phyloP scores from a whole-genome alignment of 2,797 vertebrate species.

The Melanotaenia maccullochi region DNA sequence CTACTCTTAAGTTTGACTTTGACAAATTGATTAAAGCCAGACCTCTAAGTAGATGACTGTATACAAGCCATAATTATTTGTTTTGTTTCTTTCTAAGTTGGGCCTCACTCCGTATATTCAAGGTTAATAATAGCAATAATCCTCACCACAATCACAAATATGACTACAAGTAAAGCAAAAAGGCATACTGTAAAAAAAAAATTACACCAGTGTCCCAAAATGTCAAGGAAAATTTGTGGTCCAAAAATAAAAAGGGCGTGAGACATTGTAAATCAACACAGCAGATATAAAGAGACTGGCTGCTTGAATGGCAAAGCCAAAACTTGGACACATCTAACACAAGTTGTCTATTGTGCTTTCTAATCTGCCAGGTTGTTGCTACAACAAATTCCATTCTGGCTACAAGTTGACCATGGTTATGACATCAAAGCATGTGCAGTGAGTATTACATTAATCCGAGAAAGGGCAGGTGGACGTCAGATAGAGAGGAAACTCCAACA shows the following conservation, averaged over 20 bases:
- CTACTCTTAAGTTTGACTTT: neutral
- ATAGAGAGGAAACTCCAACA: constrained; percentile 70
- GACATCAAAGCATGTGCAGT: constrained; percentile 78
- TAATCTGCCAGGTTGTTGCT: constrained; percentile 62
- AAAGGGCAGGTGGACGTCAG: constrained; percentile 64
- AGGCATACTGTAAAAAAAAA: neutral
- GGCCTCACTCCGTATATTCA: neutral
- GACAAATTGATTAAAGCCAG: neutral
- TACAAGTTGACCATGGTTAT: constrained; percentile 77
- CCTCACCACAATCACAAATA: neutral
- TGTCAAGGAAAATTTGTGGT: neutral
- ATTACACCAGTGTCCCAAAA: neutral
- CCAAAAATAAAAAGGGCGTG: neutral
- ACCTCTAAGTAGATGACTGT: neutral
- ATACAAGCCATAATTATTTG: neutral
- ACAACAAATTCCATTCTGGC: constrained; percentile 69
- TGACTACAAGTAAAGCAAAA: neutral
- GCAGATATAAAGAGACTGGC: neutral
- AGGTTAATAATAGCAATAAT: neutral
- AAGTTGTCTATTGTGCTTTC: constrained; percentile 35
- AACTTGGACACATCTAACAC: constrained; percentile 38
- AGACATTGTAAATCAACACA: neutral
- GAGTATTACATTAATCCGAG: constrained; percentile 78
- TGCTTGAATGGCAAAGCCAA: constrained; percentile 29
- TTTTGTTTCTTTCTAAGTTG: neutral